Base-by-base conservation (phyloP, 2,888 invertebrate species). In the Eurytoma adleriae region DNA sequence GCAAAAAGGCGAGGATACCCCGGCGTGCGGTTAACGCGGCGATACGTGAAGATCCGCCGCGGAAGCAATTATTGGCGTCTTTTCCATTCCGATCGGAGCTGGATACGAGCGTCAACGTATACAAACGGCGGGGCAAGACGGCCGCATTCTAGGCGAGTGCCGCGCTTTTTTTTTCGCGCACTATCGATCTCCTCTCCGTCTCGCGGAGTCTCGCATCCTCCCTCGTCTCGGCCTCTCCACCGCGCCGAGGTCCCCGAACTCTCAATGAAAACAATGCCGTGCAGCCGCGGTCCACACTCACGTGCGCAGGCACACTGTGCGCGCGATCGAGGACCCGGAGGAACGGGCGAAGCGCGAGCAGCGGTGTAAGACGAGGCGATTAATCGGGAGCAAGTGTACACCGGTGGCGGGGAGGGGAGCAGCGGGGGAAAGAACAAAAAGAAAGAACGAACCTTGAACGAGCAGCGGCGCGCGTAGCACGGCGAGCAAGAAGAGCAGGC, bases 401-500 rank as follows among this genome's bases (percentile, higher is more conserved):
- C n/a, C n/a, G n/a, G n/a, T n/a, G n/a, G n/a, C 40, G 7, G 1
- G n/a, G 27, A 54, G 54, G 68, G 54, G n/a, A n/a, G 16, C 24
- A 13, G n/a, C 1, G 13, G 4, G 48, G 30, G 50, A 52, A n/a
- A 30, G 20, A 13, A 3, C 13, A 13, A 12, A 40, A n/a, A 13
- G 12, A 40, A 27, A 67, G 59, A 70, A 84, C 87, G 75, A 84
- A 89, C 89, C 89, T 81, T 88, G 83, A 57, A 86, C 87, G 77
- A 87, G 83, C 67, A 79, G 84, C 81, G 86, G 86, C 72, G 87
- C 85, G 82, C 86, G 85, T 79, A 89, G 84, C 82, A 88, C 83
- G 82, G 84, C 86, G 84, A 88, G 85, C 81, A 88, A 84, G 83
- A 84, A 86, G 84, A 88, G 85, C 81, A 88, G 83, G 78, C 87